phyloP scores from a whole-genome alignment of 2,113 vertebrate species.

The Panthera leo region DNA sequence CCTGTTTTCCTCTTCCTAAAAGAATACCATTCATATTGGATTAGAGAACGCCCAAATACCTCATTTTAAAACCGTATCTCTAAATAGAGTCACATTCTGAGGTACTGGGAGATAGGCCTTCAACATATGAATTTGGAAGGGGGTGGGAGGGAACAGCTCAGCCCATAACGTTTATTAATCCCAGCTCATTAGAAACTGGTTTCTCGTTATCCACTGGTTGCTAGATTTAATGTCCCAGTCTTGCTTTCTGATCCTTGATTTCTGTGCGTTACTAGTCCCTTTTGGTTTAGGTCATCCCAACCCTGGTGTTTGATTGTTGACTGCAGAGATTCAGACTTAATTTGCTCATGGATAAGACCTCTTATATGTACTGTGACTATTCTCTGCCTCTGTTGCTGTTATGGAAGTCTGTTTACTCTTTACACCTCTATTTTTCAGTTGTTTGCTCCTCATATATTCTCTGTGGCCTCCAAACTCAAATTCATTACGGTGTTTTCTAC shows the following conservation, averaged over 20 bases:
- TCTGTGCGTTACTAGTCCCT: background rate
- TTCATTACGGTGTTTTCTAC: background rate
- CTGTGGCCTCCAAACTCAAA: background rate
- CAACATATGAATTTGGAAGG: background rate
- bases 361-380: background rate
- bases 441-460: background rate
- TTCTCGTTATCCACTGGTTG: background rate
- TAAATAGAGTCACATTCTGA: background rate
- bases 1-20: slow-evolving; percentile 20
- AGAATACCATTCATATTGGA: background rate
- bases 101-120: background rate
- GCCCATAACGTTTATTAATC: background rate
- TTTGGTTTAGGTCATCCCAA: slow-evolving; percentile 4
- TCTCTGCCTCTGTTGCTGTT: background rate
- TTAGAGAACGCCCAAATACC: background rate
- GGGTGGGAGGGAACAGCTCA: background rate
- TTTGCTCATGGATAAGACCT: background rate
- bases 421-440: background rate
- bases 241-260: background rate
- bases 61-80: background rate
- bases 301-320: background rate
- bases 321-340: background rate
- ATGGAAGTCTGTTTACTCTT: background rate
- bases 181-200: background rate
- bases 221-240: background rate